Conservation (phyloP, 2,113 vertebrate genomes). For the Carassius auratus region DNA sequence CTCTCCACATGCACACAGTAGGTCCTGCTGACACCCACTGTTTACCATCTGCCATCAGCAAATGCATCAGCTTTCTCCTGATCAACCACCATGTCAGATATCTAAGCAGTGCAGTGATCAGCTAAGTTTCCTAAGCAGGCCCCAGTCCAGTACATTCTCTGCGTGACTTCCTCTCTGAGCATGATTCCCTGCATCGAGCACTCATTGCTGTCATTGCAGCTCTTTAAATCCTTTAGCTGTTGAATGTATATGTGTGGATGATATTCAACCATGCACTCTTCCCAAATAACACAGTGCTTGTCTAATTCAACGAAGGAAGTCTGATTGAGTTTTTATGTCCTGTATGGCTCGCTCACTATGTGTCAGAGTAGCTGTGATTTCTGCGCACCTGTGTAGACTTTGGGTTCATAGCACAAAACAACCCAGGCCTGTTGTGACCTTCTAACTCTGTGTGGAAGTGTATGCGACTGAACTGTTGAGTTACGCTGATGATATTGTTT, state of each 20-base stretch:
- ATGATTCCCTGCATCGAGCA: conserved; percentile 21
- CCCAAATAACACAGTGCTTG: background rate
- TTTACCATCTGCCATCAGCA: conserved; percentile 24
- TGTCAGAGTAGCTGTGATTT: background rate
- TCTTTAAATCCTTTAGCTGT: background rate
- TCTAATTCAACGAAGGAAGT: background rate
- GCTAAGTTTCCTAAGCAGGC: conserved; percentile 43
- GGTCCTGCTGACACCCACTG: conserved; percentile 28
- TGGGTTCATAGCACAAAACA: background rate
- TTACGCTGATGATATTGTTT: conserved; percentile 3
- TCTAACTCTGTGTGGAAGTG: background rate
- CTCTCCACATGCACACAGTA: conserved; percentile 10
- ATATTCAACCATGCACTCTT: conserved; percentile 4
- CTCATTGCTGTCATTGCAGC: conserved; percentile 13
- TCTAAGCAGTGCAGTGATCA: conserved; percentile 11
- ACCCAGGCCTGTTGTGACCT: too few species aligned
- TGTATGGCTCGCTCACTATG: background rate
- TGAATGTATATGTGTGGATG: background rate
- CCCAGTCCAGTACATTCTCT: conserved; percentile 42
- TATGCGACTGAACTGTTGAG: background rate
- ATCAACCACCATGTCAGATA: conserved; percentile 6
- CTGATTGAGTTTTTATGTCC: background rate
- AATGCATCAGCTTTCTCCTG: conserved; percentile 9
- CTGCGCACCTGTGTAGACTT: background rate
- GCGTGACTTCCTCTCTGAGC: conserved; percentile 25